Evolutionary conservation across 2,113 vertebrate species (phyloP).

Genomic region (Eclectus roratus): DNA sequence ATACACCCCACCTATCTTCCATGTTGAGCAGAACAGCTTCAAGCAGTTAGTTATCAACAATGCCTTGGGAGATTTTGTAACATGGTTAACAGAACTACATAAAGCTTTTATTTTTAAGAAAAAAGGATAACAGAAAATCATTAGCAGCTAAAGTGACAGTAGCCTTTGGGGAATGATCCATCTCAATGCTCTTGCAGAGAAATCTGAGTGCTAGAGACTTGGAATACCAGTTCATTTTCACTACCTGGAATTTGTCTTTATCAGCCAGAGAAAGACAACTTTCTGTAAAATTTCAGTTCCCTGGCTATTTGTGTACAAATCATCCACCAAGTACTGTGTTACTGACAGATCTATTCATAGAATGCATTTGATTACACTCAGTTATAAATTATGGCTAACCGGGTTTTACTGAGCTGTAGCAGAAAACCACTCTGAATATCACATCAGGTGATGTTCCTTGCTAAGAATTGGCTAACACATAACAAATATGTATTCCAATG

Average conservation of each 20-base stretch:
- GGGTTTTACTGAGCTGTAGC: constrained; percentile 21
- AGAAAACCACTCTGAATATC: constrained; percentile 10
- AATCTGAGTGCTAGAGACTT: constrained; percentile 11
- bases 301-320: constrained; percentile 15
- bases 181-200: constrained; percentile 43
- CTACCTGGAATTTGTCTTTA: constrained; percentile 56
- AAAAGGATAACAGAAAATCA: constrained; percentile 61
- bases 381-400: constrained; percentile 24
- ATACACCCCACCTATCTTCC: not conserved
- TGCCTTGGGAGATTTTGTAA: constrained; percentile 41
- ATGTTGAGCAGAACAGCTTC: not conserved
- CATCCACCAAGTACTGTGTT: constrained; percentile 3
- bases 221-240: constrained; percentile 53
- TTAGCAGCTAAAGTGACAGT: constrained; percentile 64
- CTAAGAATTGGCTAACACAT: not conserved
- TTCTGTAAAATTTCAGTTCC: constrained; percentile 47
- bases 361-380: constrained; percentile 12
- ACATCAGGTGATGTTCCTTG: not conserved
- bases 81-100: constrained; percentile 25
- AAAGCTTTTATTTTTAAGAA: constrained; percentile 51
- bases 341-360: constrained; percentile 41
- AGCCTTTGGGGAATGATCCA: constrained; percentile 46
- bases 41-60: constrained; percentile 12
- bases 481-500: not conserved
- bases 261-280: constrained; percentile 45